Conservation (phyloP, 1,140 invertebrate genomes). For the Tetramorium alpestre region DNA sequence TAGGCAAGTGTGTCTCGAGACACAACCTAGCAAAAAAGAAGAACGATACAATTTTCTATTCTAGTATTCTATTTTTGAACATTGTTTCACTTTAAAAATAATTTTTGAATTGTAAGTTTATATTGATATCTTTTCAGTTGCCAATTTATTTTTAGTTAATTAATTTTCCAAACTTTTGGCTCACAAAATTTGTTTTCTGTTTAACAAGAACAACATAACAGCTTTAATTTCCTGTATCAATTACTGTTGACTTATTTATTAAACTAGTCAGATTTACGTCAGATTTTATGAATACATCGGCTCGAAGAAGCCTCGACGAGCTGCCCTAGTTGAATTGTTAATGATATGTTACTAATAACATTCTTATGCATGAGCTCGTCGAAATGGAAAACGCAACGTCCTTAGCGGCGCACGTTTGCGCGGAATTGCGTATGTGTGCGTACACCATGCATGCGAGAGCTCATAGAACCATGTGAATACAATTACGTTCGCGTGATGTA, state of each 20-base stretch:
- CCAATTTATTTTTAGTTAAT: background rate
- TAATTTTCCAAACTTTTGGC: background rate
- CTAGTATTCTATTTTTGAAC: background rate
- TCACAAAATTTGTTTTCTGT: background rate
- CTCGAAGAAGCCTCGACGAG: constrained; percentile 15
- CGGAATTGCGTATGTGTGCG: background rate
- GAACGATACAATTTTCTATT: background rate
- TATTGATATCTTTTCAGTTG: background rate
- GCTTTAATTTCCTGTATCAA: background rate
- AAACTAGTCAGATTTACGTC: background rate
- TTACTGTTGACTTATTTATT: background rate
- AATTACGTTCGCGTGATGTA: constrained; percentile 41
- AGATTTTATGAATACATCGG: background rate
- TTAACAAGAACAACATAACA: background rate
- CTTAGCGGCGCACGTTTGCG: constrained; percentile 10
- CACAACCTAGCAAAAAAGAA: background rate
- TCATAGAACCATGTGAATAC: constrained; percentile 1
- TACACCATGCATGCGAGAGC: constrained; percentile 3
- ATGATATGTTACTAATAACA: constrained; percentile 50
- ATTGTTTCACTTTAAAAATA: background rate
- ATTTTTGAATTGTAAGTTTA: background rate
- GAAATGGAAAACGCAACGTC: constrained; percentile 55
- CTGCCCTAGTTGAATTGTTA: constrained; percentile 65
- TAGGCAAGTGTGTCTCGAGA: background rate
- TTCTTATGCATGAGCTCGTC: constrained; percentile 43